Base-by-base conservation (phyloP, 2,888 invertebrate species). In the Stramonita haemastoma region DNA sequence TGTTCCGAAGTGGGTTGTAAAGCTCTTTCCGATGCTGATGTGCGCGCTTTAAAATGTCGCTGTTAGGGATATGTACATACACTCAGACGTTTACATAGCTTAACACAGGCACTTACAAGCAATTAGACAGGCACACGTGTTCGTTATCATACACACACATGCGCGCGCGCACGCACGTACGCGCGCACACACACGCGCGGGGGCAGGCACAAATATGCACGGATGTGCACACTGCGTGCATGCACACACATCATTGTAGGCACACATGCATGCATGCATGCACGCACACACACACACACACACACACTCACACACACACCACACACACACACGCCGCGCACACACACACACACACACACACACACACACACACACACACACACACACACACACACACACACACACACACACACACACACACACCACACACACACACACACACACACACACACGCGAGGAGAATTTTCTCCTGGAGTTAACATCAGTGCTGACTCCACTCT, bases 301-400 rank as follows among this genome's bases (percentile, higher is more conserved):
- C 34, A 34, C 79, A 79, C 79, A 77, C 29, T 29, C 77, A 77
- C 77, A 32, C 77, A 77, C 32, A 32, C 77, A 32, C 32, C 60
- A 60, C 60, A 60, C 60, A 60, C 11, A 15, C 60, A 60, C 60
- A 60, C 17, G 60, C 11, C 60, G 19, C 60, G 19, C 60, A 60
- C 17, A 60, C 60, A 77, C 8, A 32, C 79, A 32, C 79, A 36
- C 79, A 19, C 79, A 79, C 17, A 34, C 34, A 79, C 79, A 79
- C 11, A 79, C 79, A 79, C 34, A 79, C 32, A 79, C 32, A 79
- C 79, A 66, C 66, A 66, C 66, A 66, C 66, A 66, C 66, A 66
- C 66, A 66, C 66, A 66, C 66, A 66, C 66, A 66, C 66, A 66
- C 66, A 66, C 66, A 66, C 66, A 66, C 66, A 66, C 66, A 66